Conservation (phyloP, 2,888 invertebrate genomes). For the Nudaria mundana region DNA sequence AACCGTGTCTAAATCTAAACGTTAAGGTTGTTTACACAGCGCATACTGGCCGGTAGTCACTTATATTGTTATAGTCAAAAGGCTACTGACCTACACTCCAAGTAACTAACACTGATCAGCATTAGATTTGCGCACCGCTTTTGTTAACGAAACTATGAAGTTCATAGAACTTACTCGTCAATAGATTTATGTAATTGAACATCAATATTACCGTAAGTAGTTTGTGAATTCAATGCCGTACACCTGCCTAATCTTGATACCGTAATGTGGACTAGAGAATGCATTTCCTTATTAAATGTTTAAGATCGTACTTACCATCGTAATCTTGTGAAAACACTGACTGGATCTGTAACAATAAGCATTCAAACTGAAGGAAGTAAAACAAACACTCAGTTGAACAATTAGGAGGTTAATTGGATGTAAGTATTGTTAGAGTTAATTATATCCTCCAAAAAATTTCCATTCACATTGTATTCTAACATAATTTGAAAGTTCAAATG, state of each 20-base stretch:
- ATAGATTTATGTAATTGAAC: no score
- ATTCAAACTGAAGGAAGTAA: constrained; percentile 58
- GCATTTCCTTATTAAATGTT: neutral
- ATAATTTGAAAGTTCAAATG: constrained; percentile 17
- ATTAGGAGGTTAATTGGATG: constrained; percentile 48
- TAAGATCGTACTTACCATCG: constrained; percentile 61
- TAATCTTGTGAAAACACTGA: constrained; percentile 73
- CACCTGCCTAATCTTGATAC: no score
- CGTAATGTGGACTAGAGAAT: no score
- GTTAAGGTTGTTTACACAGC: neutral
- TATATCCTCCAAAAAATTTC: constrained; percentile 23
- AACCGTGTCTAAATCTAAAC: neutral
- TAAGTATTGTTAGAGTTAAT: constrained; percentile 40
- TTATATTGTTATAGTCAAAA: neutral
- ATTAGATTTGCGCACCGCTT: neutral
- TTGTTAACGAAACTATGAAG: neutral
- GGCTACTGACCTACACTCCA: neutral
- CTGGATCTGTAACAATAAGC: constrained; percentile 73
- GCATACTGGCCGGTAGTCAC: neutral
- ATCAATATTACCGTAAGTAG: no score
- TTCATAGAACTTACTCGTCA: neutral
- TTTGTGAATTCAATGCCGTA: no score
- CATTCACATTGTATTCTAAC: constrained; percentile 31
- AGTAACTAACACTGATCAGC: neutral
- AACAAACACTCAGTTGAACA: constrained; percentile 48